A percentile compares a stretch with the other conserved stretches of the same genome.
Evolutionary conservation across 1,140 invertebrate species (phyloP).

Genomic region (Phenacoccus solenopsis): DNA sequence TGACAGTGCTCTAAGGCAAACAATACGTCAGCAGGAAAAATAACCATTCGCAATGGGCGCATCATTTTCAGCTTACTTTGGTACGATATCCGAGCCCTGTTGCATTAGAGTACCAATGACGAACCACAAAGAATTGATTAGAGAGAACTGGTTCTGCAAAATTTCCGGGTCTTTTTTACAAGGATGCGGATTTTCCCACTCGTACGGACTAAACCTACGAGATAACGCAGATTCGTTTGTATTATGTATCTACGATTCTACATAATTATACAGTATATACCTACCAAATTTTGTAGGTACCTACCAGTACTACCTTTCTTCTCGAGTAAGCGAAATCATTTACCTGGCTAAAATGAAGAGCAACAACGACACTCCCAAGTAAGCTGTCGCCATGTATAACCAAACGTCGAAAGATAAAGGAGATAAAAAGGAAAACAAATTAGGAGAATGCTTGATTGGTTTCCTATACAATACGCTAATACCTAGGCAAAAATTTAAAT

Average conservation of each 20-base stretch:
- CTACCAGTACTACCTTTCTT: no score
- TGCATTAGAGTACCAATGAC: slow-evolving; percentile 41
- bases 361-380: slow-evolving; percentile 82
- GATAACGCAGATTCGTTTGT: neutral
- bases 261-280: no score
- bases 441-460: slow-evolving; percentile 78
- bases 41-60: no score
- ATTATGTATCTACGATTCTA: neutral
- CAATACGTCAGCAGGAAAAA: no score
- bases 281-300: neutral
- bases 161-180: slow-evolving; percentile 40
- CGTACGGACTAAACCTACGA: slow-evolving; percentile 39
- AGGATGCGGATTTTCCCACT: slow-evolving; percentile 44
- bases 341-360: slow-evolving; percentile 85
- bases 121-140: slow-evolving; percentile 42
- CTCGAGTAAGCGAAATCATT: slow-evolving; percentile 25
- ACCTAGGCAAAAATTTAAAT: slow-evolving; percentile 34
- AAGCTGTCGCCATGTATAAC: slow-evolving; percentile 92
- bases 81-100: slow-evolving; percentile 40
- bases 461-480: slow-evolving; percentile 88
- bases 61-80: slow-evolving; percentile 37
- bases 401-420: slow-evolving; percentile 86
- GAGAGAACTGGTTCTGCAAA: slow-evolving; percentile 41
- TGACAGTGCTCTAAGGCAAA: slow-evolving; percentile 68
- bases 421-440: slow-evolving; percentile 86